These are phyloP conservation scores for Augochlora pura DNA, from an alignment of 1,140 invertebrate genomes.

Conservation along the genomic window DNA sequence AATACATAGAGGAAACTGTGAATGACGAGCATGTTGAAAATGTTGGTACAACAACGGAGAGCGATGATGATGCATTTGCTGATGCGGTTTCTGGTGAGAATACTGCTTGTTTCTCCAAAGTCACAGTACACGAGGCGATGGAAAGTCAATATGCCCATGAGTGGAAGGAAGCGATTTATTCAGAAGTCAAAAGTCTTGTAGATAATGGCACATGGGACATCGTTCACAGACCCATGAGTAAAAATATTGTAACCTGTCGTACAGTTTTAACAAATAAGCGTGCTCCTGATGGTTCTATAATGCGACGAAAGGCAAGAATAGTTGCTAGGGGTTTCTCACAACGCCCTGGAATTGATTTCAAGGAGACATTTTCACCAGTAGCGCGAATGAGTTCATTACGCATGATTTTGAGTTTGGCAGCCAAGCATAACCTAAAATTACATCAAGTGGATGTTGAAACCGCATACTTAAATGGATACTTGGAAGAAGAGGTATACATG, in stretches of 20 bases:
- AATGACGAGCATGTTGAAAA: too few species aligned
- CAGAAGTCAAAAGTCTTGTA: neutral
- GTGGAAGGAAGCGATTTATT: neutral
- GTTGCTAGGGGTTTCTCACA: neutral
- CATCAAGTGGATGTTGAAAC: neutral
- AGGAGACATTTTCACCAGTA: neutral
- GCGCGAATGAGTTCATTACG: neutral
- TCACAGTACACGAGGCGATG: neutral
- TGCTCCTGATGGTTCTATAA: neutral
- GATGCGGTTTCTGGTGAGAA: too few species aligned
- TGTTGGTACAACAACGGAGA: too few species aligned
- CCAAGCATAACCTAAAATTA: neutral
- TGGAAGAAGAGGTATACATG: neutral
- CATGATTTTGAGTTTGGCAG: neutral
- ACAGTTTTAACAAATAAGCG: conserved; percentile 13
- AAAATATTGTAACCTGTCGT: neutral
- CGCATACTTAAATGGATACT: neutral
- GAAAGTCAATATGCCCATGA: neutral
- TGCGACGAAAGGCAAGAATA: neutral
- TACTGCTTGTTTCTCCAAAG: neutral
- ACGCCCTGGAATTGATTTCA: neutral
- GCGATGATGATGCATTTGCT: too few species aligned
- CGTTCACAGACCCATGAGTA: neutral
- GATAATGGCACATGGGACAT: neutral
- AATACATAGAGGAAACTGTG: too few species aligned